Base-by-base conservation (phyloP, 2,113 vertebrate species). In the Oncorhynchus tshawytscha region DNA sequence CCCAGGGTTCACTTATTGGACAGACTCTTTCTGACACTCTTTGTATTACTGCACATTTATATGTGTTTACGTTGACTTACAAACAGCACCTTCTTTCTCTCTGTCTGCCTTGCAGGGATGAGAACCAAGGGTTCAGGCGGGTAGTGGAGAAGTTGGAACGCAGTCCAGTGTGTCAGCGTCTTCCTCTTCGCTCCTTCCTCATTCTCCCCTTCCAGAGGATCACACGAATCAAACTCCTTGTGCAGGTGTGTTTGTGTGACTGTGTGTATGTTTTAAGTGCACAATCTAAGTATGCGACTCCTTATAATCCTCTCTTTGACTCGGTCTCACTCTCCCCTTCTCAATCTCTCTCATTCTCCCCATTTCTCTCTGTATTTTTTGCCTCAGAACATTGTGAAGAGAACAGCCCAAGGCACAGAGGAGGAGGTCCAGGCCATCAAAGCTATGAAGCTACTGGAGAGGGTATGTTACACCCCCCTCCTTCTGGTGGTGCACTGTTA, bases 191-290 rank as follows among this genome's bases (percentile, higher is more conserved):
- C 60, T 99, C 98, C 68, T 99, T 99, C 85, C 96, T 99, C 39
- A 97, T 99, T 24, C 95, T 99, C 45, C 98, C 98, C 3, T 98
- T 99, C 82, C 98, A 99, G 83, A 95, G 98, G 51, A 99, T 99
- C 82, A 99, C 96, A 49, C 94, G 98, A 5, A 92, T 99, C 65
- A 98, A 97, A 76, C 94, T 99, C 74, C 95, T 99, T 72, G 95
- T 99, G 1, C 97, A 99, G 95, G 98, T 99, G 39, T 45, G 8
- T 45, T 2, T 45, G 39, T 45, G 39, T 45, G 39, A 45, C 39
- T 45, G 39, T 45, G 8, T 60, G 27, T 76, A 20, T 39, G 31
- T 39, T 27, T 34, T 27, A 67, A 31, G 5, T 18, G 54, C 49
- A 4, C 15, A 60, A 6, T 67, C 18, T 24, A 9, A 34, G 62